A percentile compares a stretch with the other conserved stretches of the same genome.
phyloP scores from a whole-genome alignment of 2,888 invertebrate species.

The Lycophotia porphyrea region DNA sequence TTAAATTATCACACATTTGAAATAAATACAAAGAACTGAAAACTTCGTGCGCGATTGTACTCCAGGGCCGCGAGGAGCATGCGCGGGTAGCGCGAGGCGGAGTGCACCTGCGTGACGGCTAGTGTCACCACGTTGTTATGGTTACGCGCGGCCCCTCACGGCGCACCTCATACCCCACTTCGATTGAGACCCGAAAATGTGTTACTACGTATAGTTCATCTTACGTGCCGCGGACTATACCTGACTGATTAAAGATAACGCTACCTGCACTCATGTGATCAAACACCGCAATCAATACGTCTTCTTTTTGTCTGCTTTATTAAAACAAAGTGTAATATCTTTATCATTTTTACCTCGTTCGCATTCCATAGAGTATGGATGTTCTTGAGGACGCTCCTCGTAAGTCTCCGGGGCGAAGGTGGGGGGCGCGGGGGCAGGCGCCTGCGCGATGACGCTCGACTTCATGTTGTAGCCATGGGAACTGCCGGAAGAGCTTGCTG shows the following conservation, averaged over 20 bases:
- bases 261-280: background rate
- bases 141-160: no score
- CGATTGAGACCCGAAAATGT: no score
- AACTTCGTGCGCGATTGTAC: no score
- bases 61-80: no score
- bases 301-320: background rate
- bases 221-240: no score
- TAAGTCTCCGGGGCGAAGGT: constrained; percentile 75
- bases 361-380: constrained; percentile 81
- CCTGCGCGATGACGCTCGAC: constrained; percentile 74
- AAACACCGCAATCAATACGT: background rate
- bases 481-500: constrained; percentile 90
- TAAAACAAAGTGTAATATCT: background rate
- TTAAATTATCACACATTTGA: no score
- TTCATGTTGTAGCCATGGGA: constrained; percentile 79
- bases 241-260: background rate
- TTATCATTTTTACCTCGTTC: constrained; percentile 77
- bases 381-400: constrained; percentile 73
- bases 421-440: constrained; percentile 77
- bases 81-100: no score
- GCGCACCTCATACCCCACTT: no score
- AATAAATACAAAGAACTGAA: no score
- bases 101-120: no score
- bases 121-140: no score
- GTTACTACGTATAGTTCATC: no score